A percentile compares a stretch with the other conserved stretches of the same genome.
These are phyloP conservation scores for Crambe crambe DNA, from an alignment of 37 sponge, comb jelly and placozoan genomes.

Conservation along the genomic window DNA sequence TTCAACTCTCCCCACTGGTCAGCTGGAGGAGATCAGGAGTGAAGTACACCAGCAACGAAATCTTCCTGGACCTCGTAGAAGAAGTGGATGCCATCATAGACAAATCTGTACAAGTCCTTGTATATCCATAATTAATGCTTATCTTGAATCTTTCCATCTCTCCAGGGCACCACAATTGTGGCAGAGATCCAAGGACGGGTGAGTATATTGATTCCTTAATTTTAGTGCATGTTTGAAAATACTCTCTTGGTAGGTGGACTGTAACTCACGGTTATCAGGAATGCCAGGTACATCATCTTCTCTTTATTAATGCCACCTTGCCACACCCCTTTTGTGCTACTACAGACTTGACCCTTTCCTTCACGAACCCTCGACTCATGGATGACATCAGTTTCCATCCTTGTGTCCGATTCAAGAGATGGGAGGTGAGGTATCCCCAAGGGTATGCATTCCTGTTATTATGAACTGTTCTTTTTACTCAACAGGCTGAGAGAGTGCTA, in stretches of 20 bases:
- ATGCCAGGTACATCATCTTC: conserved; percentile 80
- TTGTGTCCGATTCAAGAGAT: conserved; percentile 92
- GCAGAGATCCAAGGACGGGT: conserved; percentile 93
- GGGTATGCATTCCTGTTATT: too few species aligned
- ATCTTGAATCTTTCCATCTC: neutral
- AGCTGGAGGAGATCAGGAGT: conserved; percentile 97
- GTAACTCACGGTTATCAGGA: conserved; percentile 71
- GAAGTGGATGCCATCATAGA: conserved; percentile 96
- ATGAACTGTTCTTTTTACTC: too few species aligned
- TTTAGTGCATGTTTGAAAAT: too few species aligned
- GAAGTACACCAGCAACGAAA: conserved; percentile 96
- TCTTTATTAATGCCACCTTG: neutral
- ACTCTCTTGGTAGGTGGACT: conserved; percentile 71
- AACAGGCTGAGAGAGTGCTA: conserved; percentile 85
- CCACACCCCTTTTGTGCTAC: neutral
- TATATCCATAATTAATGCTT: neutral
- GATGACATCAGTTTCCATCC: conserved; percentile 99
- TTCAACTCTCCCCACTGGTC: conserved; percentile 87
- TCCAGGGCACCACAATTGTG: conserved; percentile 83
- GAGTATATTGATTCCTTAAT: conserved; percentile 5
- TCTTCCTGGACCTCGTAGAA: conserved; percentile 94
- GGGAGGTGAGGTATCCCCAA: conserved; percentile 82
- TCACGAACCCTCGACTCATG: conserved; percentile 90
- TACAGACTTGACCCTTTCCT: conserved; percentile 90
- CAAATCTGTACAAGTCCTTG: conserved; percentile 65